Evolutionary conservation across 1,140 invertebrate genomes (phyloP).

Genomic region (Zaprionus lachaisei): DNA sequence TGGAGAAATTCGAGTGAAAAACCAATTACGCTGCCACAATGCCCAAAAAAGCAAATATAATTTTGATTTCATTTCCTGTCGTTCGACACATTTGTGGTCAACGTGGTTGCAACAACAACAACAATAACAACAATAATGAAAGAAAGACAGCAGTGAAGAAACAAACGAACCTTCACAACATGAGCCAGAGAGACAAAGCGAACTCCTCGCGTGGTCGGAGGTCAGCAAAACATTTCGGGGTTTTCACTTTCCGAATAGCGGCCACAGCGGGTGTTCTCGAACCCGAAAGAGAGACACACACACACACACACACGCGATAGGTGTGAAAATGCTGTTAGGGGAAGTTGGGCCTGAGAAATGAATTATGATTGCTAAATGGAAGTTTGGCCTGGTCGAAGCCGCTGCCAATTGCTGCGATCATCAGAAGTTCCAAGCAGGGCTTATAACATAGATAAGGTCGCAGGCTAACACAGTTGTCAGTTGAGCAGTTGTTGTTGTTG

Average conservation of each 20-base stretch:
- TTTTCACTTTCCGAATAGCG: slow-evolving; percentile 62
- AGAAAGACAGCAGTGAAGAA: slow-evolving; percentile 9
- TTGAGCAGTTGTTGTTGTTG: slow-evolving; percentile 3
- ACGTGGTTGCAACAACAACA: slow-evolving; percentile 33
- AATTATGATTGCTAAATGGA: slow-evolving; percentile 57
- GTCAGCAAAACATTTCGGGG: slow-evolving; percentile 59
- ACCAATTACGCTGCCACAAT: slow-evolving; percentile 78
- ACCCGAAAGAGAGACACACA: neutral
- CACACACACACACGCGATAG: slow-evolving; percentile 28
- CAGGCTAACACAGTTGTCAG: slow-evolving; percentile 70
- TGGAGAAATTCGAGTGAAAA: slow-evolving; percentile 62
- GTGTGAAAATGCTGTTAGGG: slow-evolving; percentile 59
- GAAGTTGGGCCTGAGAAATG: slow-evolving; percentile 7
- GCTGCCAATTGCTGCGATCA: slow-evolving; percentile 28
- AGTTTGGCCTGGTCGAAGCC: slow-evolving; percentile 39
- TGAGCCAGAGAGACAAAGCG: slow-evolving; percentile 47
- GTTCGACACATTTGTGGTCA: slow-evolving; percentile 71
- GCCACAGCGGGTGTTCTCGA: slow-evolving; percentile 45
- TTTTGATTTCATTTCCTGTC: slow-evolving; percentile 69
- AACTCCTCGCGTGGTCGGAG: slow-evolving; percentile 59
- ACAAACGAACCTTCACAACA: slow-evolving; percentile 36
- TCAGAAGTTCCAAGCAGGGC: slow-evolving; percentile 36
- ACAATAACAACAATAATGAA: slow-evolving; percentile 36
- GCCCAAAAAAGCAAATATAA: slow-evolving; percentile 59
- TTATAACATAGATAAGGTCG: slow-evolving; percentile 20